Evolutionary conservation across 2,113 vertebrate species (phyloP).

Genomic region (Capreolus pygargus): DNA sequence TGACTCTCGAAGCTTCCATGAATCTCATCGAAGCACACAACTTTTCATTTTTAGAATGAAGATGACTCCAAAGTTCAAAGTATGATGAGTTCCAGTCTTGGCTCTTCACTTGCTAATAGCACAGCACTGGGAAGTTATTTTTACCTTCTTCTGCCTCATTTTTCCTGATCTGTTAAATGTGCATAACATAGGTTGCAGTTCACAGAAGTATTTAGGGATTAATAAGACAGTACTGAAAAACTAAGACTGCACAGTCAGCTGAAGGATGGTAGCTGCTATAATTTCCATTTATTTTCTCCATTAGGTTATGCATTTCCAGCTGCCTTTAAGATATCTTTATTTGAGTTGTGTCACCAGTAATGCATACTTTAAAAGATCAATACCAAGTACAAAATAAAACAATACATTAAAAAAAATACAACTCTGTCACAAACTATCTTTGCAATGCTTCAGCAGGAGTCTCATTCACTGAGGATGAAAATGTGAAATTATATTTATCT

Average conservation of each 20-base stretch:
- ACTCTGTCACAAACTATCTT: not conserved
- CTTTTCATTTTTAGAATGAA: not conserved
- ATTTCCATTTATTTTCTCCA: not conserved
- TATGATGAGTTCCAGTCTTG: not conserved
- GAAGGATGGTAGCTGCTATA: not conserved
- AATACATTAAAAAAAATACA: not conserved
- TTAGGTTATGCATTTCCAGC: not conserved
- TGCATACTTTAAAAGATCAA: not conserved
- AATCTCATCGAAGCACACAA: not conserved
- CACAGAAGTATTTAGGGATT: not conserved
- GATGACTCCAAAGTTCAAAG: not conserved
- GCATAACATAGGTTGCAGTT: not conserved
- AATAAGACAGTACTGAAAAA: not conserved
- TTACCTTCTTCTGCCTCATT: not conserved
- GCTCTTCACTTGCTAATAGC: not conserved
- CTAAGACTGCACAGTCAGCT: not conserved
- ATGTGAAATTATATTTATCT: not conserved
- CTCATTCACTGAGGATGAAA: not conserved
- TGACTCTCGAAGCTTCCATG: not conserved
- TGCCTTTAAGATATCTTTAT: not conserved
- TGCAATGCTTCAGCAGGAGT: not conserved
- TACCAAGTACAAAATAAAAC: not conserved
- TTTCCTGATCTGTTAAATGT: not conserved
- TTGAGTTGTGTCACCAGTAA: not conserved
- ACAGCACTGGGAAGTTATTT: not conserved